phyloP scores from a whole-genome alignment of 2,888 invertebrate genomes.

The Oscheius sp. region DNA sequence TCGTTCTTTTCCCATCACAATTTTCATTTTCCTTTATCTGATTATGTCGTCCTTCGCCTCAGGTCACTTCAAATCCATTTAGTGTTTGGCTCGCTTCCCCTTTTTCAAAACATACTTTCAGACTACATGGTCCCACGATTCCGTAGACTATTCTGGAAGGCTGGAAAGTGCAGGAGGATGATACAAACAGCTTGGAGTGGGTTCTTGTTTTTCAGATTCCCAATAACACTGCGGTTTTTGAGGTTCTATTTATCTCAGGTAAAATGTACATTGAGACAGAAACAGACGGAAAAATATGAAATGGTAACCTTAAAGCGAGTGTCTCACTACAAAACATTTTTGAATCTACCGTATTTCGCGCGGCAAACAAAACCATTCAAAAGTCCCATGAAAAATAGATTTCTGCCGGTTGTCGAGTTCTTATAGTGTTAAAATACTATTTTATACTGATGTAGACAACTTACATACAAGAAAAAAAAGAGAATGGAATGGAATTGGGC shows the following conservation, averaged over 20 bases:
- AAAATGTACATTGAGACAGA: no score
- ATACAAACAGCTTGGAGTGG: slow-evolving; percentile 18
- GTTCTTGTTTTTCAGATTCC: neutral
- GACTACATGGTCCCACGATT: slow-evolving; percentile 11
- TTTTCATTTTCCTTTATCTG: neutral
- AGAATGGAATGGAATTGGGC: no score
- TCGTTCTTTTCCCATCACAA: neutral
- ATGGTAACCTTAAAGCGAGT: no score
- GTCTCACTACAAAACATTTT: no score
- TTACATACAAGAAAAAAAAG: no score
- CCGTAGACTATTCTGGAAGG: slow-evolving; percentile 4
- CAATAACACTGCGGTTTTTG: neutral
- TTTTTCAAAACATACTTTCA: neutral
- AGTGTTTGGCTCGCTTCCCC: neutral
- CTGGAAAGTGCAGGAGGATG: slow-evolving; percentile 2
- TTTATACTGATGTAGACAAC: no score
- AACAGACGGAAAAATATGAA: no score
- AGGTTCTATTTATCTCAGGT: neutral
- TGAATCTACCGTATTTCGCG: no score
- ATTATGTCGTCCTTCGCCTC: neutral
- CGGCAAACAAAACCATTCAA: no score
- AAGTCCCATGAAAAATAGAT: no score
- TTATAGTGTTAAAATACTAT: no score
- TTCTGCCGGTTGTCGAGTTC: no score
- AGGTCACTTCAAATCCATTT: neutral